These are phyloP conservation scores for Myotis myotis DNA, from an alignment of 2,797 vertebrate species.

Conservation along the genomic window DNA sequence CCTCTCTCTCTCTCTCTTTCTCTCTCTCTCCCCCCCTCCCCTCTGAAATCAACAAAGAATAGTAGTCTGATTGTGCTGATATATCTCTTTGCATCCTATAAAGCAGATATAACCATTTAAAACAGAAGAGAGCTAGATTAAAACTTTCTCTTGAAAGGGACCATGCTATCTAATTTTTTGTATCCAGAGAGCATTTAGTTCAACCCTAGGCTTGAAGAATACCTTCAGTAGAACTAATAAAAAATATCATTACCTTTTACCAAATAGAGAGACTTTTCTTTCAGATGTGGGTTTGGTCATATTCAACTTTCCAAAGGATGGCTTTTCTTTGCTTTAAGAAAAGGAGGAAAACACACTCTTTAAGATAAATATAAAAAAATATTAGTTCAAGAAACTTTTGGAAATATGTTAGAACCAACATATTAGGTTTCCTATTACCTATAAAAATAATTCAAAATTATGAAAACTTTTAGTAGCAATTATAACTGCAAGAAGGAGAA, in stretches of 20 bases:
- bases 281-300: conserved; percentile 90
- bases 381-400: conserved; percentile 39
- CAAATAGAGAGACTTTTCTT: conserved; percentile 92
- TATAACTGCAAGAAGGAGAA: background rate
- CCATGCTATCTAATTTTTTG: background rate
- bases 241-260: conserved; percentile 85
- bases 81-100: background rate
- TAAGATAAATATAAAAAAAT: conserved; percentile 38
- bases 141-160: conserved; percentile 40
- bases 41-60: background rate
- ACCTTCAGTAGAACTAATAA: conserved; percentile 26
- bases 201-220: background rate
- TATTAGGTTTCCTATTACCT: background rate
- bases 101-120: conserved; percentile 2
- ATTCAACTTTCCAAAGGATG: conserved; percentile 91
- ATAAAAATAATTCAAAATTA: conserved; percentile 44
- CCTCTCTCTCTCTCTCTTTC: too few relatives aligned
- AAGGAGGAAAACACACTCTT: conserved; percentile 54
- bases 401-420: conserved; percentile 7
- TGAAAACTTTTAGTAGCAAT: conserved; percentile 30
- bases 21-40: too few relatives aligned
- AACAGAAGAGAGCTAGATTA: background rate
- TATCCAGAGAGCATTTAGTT: background rate
- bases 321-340: conserved; percentile 87
- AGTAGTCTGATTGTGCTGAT: background rate